Percentiles rank a stretch among this genome's conserved stretches.
These are phyloP conservation scores for Gallinago undulata DNA, from an alignment of 2,113 vertebrate species.

Conservation along the genomic window DNA sequence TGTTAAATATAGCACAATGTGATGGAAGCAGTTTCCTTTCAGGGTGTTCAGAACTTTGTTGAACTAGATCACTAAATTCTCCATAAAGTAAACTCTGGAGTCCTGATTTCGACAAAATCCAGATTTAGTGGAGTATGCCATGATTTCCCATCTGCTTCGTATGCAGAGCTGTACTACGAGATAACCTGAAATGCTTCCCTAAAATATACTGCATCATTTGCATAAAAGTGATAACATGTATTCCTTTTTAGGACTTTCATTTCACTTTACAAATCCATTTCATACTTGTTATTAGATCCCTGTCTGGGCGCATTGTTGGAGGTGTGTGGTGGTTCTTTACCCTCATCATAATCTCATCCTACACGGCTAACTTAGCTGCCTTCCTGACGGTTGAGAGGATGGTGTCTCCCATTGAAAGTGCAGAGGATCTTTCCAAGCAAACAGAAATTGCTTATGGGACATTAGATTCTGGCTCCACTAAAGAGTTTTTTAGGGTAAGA, in stretches of 20 bases:
- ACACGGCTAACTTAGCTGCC: slow-evolving; percentile 99
- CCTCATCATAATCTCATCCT: slow-evolving; percentile 99
- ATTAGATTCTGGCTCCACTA: slow-evolving; percentile 97
- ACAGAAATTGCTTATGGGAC: slow-evolving; percentile 98
- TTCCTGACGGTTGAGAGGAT: slow-evolving; percentile 99
- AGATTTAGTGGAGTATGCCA: neutral
- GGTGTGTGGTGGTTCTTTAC: slow-evolving; percentile 99
- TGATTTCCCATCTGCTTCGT: neutral
- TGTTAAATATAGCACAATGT: neutral
- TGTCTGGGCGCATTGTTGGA: slow-evolving; percentile 98
- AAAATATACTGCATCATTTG: slow-evolving; percentile 7
- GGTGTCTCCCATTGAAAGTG: slow-evolving; percentile 99
- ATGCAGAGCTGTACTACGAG: neutral
- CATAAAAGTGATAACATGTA: slow-evolving; percentile 50
- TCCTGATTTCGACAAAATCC: neutral
- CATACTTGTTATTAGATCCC: slow-evolving; percentile 88
- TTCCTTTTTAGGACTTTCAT: slow-evolving; percentile 65
- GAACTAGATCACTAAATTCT: slow-evolving; percentile 2
- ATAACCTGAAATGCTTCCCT: neutral
- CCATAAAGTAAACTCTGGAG: neutral
- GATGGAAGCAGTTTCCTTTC: slow-evolving; percentile 24
- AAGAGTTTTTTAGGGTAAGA: slow-evolving; percentile 99
- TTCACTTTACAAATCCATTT: slow-evolving; percentile 79
- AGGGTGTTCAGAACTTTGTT: neutral
- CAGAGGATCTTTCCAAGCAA: slow-evolving; percentile 97